phyloP scores from a whole-genome alignment of 2,113 vertebrate species.

The Triplophysa siluroides region DNA sequence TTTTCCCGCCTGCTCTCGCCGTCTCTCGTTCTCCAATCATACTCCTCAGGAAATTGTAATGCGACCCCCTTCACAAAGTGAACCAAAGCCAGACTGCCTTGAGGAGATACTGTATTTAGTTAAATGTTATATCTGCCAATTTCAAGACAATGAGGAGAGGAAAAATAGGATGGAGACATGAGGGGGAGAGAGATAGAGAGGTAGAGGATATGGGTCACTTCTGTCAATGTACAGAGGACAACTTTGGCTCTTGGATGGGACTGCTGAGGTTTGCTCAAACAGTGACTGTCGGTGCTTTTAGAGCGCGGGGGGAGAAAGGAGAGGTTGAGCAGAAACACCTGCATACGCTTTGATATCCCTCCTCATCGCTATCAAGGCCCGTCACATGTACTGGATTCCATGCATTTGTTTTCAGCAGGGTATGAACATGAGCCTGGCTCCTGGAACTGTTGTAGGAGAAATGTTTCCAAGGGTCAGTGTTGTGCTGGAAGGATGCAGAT shows the following conservation, averaged over 20 bases:
- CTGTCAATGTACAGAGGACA: constrained; percentile 30
- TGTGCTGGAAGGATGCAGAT: constrained; percentile 38
- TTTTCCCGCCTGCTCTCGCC: constrained; percentile 50
- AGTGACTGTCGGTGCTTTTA: constrained; percentile 66
- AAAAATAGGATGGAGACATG: constrained; percentile 49
- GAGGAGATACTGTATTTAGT: constrained; percentile 76
- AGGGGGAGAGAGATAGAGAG: constrained; percentile 13
- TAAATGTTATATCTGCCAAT: constrained; percentile 81
- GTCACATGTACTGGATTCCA: constrained; percentile 66
- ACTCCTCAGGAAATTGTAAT: constrained; percentile 76
- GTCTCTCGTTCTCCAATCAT: constrained; percentile 64
- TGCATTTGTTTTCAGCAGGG: constrained; percentile 57
- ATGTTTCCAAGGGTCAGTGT: constrained; percentile 19
- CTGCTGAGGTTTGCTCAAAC: constrained; percentile 68
- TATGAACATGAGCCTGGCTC: constrained; percentile 53
- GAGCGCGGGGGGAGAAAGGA: constrained; percentile 56
- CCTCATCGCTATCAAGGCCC: constrained; percentile 62
- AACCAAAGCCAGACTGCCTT: constrained; percentile 70
- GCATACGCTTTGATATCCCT: constrained; percentile 70
- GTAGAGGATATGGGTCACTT: constrained; percentile 11
- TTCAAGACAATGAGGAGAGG: constrained; percentile 69
- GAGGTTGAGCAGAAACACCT: constrained; percentile 31
- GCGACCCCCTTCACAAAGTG: constrained; percentile 71
- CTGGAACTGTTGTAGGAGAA: constrained; percentile 2
- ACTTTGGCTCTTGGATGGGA: constrained; percentile 65